Base-by-base conservation (phyloP, 2,113 vertebrate species). In the Psephotus haematonotus region DNA sequence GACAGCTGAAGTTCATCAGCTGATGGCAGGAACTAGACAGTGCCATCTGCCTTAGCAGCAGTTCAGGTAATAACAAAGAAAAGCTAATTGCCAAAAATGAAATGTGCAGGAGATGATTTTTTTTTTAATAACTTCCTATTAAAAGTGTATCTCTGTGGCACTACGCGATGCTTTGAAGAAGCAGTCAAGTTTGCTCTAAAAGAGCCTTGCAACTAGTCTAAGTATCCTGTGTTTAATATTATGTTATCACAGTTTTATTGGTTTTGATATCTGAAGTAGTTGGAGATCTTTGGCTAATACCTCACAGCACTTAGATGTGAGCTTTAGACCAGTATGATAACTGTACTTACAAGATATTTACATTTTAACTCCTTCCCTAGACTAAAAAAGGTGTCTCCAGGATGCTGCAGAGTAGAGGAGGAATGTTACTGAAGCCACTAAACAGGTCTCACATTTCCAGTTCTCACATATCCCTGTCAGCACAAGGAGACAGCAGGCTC, bases 11-110 rank as follows among this genome's bases (percentile, higher is more conserved):
- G 92, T 97, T 96, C 94, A 95, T 96, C 96, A 93, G 63, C 24
- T 82, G 93, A 92, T 95, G 95, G 92, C 94, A 96, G 70, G 91
- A 95, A 97, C 96, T 91, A 96, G 95, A 95, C 83, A 79, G 67
- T 95, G 80, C 96, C 96, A 97, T 97, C 96, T 97, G 96, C 95
- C 81, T 92, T 67, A 95, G 75, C 83, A 95, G 92, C 74, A 96
- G 81, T 94, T 94, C 95, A 97, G 95, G 95, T 92, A 93, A 91
- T 49, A 85, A 91, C 83, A 92, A 96, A 91, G 72, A 90, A 93
- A 86, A 91, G 57, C 22, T 94, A 95, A 93, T 84, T 89, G 77
- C 77, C 50, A 82, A 92, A 90, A 29, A 52, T 49, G 70, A 93
- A 91, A 82, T 87, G 53, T 82, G 49, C 62, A 82, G 53, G 16